These are phyloP conservation scores for Mus pahari DNA, from an alignment of 2,113 vertebrate genomes.

Conservation along the genomic window DNA sequence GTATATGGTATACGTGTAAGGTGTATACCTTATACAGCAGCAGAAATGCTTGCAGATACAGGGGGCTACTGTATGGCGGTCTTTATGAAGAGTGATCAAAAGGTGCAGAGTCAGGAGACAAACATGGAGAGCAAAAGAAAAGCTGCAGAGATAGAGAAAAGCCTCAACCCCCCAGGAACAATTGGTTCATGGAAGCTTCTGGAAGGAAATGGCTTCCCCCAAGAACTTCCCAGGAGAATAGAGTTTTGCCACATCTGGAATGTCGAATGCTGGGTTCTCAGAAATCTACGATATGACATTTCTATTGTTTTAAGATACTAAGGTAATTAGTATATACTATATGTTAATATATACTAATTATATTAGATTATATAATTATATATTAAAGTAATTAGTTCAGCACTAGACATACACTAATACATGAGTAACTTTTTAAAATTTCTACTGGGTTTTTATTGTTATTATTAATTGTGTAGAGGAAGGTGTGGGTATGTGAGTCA, in stretches of 20 bases:
- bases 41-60: neutral
- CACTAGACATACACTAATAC: neutral
- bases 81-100: neutral
- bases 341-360: too few relatives aligned
- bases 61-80: accelerated
- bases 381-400: neutral
- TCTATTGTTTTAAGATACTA: neutral
- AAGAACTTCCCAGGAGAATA: neutral
- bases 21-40: neutral
- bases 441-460: too few relatives aligned
- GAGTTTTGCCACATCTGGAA: neutral
- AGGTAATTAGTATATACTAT: neutral
- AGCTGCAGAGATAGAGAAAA: neutral
- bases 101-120: neutral
- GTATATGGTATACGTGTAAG: too few relatives aligned
- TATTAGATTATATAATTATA: too few relatives aligned
- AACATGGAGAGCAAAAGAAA: neutral
- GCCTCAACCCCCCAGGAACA: too few relatives aligned
- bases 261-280: neutral
- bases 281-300: neutral
- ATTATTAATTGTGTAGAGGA: neutral
- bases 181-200: neutral
- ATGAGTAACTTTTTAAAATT: neutral
- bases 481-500: neutral
- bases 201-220: neutral